These are phyloP conservation scores for Sparus aurata DNA, from an alignment of 2,797 vertebrate genomes.

Conservation along the genomic window DNA sequence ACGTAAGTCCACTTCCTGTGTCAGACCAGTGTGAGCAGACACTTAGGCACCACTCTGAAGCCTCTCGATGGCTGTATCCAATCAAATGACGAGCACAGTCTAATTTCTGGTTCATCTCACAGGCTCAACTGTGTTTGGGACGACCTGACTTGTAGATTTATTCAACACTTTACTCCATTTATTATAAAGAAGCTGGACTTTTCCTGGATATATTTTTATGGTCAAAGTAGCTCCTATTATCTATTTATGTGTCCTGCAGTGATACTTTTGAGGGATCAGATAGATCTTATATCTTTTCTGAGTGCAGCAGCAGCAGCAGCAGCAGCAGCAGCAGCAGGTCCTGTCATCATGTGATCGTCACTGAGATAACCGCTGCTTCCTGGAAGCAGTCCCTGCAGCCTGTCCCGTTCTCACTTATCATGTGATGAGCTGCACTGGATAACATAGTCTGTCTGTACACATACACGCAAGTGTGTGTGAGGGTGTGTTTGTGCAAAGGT, in stretches of 20 bases:
- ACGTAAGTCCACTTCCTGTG: slow-evolving; percentile 60
- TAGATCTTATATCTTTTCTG: slow-evolving; percentile 51
- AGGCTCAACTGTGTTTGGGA: slow-evolving; percentile 32
- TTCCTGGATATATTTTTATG: not conserved
- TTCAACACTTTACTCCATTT: not conserved
- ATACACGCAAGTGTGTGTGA: slow-evolving; percentile 41
- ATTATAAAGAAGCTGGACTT: slow-evolving; percentile 9
- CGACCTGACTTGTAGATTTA: slow-evolving; percentile 17
- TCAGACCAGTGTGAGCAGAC: slow-evolving; percentile 44
- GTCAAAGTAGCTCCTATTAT: slow-evolving; percentile 3
- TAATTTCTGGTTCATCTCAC: slow-evolving; percentile 46
- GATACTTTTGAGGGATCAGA: slow-evolving; percentile 30
- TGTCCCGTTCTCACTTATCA: slow-evolving; percentile 78
- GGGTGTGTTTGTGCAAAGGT: slow-evolving; percentile 42
- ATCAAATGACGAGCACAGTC: slow-evolving; percentile 32
- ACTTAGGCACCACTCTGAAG: slow-evolving; percentile 47
- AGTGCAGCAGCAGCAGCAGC: slow-evolving; percentile 16
- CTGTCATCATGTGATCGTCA: slow-evolving; percentile 79
- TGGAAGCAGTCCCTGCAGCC: slow-evolving; percentile 77
- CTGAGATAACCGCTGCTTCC: slow-evolving; percentile 70
- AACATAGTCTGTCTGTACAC: slow-evolving; percentile 68
- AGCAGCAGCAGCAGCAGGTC: slow-evolving; percentile 47
- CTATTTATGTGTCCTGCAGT: not conserved
- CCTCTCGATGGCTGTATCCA: slow-evolving; percentile 31
- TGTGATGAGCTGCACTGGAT: slow-evolving; percentile 79